Evolutionary conservation across 2,113 vertebrate species (phyloP), one percentile per base, ranked within the genome.

Genomic region (Chaetorhynchus papuensis): DNA sequence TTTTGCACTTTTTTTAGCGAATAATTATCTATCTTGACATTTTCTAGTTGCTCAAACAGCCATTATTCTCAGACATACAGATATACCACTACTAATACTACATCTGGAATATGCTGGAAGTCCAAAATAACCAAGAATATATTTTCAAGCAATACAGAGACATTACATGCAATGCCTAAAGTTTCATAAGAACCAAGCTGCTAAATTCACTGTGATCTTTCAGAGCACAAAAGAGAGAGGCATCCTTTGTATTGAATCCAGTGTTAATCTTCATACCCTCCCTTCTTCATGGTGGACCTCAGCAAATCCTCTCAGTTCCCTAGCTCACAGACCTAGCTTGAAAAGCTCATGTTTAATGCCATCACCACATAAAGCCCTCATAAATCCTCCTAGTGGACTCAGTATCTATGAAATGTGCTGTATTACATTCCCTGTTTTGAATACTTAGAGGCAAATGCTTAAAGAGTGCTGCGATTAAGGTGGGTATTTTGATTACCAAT

Each of bases 21-120:
- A 80, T 78, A 90, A 93, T 96, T 94, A 75, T 90, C 71, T 90
- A 35, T 85, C 74, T 72, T 85, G 70, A 83, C 45, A 85, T 89
- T 82, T 94, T 56, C 57, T 53, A 72, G 45, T 81, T 81, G 45
- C 44, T 95, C 71, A 78, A 96, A 50, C 10, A 63, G n/a, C 41
- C 31, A 27, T 94, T 83, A 61, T 83, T 91, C 61, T 82, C 61
- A 87, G 87, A 45, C 23, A 37, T 50, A 44, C 9, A 90, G 31
- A 76, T 88, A 83, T 15, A 64, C 44, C 35, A 81, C 76, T 86
- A 76, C n/a, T 59, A 82, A 88, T 85, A 70, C 35, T 92, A 63
- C 72, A 77, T 66, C 59, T 86, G 79, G 64, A 80, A 87, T 45
- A 61, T 50, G 57, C 39, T 85, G 53, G 37, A 87, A 77, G 27